These are phyloP conservation scores for Rhincodon typus DNA, from an alignment of 2,797 vertebrate species.

Conservation along the genomic window DNA sequence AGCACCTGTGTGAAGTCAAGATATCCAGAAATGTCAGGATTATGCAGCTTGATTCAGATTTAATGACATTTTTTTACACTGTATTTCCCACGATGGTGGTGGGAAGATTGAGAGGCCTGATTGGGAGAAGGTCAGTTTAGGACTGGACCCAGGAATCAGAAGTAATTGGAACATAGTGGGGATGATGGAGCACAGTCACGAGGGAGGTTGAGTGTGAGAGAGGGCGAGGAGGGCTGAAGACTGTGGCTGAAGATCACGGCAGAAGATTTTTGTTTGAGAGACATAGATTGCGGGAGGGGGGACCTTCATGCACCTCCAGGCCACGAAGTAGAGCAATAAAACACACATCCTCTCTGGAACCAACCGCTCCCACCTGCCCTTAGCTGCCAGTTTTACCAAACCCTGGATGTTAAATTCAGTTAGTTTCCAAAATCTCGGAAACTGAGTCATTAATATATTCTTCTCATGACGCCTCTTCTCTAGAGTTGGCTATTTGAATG, in stretches of 20 bases:
- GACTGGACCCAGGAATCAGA: background rate
- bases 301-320: background rate
- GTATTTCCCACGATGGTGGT: background rate
- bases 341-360: background rate
- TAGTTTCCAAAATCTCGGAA: background rate
- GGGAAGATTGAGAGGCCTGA: background rate
- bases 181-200: background rate
- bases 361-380: background rate
- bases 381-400: background rate
- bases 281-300: no score
- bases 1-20: background rate
- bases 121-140: background rate
- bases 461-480: background rate
- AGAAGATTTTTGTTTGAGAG: background rate
- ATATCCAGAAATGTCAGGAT: background rate
- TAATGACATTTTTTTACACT: background rate
- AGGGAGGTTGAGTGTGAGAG: background rate
- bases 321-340: background rate
- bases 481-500: background rate
- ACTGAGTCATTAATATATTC: background rate
- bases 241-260: background rate
- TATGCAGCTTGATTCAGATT: background rate
- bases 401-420: background rate
- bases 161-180: background rate
- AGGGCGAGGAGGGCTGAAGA: background rate